Evolutionary conservation across 1,140 invertebrate genomes (phyloP).

Genomic region (Antheraea mylitta): DNA sequence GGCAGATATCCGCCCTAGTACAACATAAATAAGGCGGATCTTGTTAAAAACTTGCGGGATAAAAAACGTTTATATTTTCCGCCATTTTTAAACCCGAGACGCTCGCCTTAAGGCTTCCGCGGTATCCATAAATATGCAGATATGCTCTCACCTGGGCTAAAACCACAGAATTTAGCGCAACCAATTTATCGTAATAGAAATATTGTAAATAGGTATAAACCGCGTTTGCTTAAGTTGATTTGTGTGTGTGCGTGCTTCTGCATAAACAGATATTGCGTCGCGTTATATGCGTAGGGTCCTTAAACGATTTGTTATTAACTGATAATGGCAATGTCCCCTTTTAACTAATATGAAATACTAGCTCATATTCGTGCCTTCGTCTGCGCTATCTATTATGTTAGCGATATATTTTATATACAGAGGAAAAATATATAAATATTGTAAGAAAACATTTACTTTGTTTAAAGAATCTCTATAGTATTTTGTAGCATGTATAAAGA

Average conservation of each 20-base stretch:
- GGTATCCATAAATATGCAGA: conserved; percentile 76
- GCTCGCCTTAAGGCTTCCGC: conserved; percentile 68
- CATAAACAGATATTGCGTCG: conserved; percentile 52
- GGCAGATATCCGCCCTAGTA: conserved; percentile 50
- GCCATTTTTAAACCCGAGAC: conserved; percentile 63
- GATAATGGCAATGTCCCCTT: conserved; percentile 32
- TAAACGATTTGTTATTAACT: conserved; percentile 50
- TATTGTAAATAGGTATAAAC: conserved; percentile 67
- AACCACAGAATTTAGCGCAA: conserved; percentile 63
- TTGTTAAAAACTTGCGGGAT: conserved; percentile 73
- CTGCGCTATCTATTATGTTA: too few relatives aligned
- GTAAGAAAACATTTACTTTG: too few relatives aligned
- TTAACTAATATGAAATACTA: neutral
- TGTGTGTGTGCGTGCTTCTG: conserved; percentile 55
- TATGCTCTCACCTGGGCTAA: conserved; percentile 72
- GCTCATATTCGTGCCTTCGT: too few relatives aligned
- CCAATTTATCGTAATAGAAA: conserved; percentile 74
- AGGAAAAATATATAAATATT: too few relatives aligned
- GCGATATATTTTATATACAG: too few relatives aligned
- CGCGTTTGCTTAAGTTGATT: conserved; percentile 58
- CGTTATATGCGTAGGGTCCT: conserved; percentile 50
- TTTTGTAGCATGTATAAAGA: too few relatives aligned
- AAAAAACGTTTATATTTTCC: conserved; percentile 67
- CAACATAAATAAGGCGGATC: conserved; percentile 74
- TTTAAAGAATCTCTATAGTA: too few relatives aligned